phyloP scores from a whole-genome alignment of 1,140 invertebrate species.

The Nephila pilipes region DNA sequence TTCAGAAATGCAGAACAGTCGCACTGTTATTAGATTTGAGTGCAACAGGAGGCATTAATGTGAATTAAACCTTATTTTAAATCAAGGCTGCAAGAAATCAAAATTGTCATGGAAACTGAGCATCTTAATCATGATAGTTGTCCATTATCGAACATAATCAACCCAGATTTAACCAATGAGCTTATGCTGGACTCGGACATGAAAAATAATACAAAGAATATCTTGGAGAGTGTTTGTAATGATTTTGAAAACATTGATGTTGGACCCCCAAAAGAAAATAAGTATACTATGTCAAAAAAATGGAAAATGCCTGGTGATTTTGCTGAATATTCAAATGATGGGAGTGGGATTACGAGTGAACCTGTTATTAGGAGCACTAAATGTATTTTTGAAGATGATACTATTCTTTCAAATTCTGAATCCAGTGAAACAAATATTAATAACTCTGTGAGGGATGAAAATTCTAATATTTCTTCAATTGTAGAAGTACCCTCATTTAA shows the following conservation, averaged over 20 bases:
- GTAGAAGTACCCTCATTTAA: not conserved
- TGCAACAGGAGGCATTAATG: not conserved
- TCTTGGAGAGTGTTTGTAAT: not conserved
- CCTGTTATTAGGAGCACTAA: not conserved
- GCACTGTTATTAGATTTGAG: not conserved
- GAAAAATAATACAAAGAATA: not conserved
- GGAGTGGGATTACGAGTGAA: not conserved
- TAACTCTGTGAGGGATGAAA: not conserved
- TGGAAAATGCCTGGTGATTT: not conserved
- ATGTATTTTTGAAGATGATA: not conserved
- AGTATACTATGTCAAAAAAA: not conserved
- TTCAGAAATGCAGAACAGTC: not conserved
- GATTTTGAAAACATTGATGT: conserved; percentile 35
- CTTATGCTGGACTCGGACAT: not conserved
- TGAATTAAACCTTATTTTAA: not conserved
- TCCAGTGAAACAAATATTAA: not conserved
- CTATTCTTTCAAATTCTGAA: not conserved
- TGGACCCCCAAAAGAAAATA: not conserved
- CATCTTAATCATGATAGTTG: not conserved
- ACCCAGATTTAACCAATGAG: not conserved
- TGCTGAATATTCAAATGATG: not conserved
- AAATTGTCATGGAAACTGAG: not conserved
- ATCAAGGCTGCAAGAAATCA: not conserved
- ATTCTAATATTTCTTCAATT: not conserved
- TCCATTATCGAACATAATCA: not conserved